Evolutionary conservation across 2,888 invertebrate genomes (phyloP).

Genomic region (Shargacucullia verbasci): DNA sequence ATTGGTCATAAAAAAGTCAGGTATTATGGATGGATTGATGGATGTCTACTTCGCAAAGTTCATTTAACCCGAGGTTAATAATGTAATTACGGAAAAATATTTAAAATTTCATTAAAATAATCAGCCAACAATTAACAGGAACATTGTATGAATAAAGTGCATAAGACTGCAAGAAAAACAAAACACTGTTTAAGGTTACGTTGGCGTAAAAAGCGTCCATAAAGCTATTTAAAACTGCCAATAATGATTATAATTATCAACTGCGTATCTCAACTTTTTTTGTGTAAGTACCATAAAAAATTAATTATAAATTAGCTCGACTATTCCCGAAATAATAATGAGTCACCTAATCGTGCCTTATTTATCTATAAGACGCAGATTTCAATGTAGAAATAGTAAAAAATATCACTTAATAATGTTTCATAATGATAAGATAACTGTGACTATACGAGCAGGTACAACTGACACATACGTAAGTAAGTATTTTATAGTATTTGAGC

Average conservation of each 20-base stretch:
- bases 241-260: not conserved
- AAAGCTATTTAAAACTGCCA: not conserved
- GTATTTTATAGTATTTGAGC: no score
- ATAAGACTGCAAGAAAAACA: not conserved
- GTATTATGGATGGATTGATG: no score
- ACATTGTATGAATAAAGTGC: not conserved
- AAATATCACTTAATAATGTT: no score
- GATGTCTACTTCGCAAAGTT: no score
- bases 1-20: no score
- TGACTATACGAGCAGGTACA: not conserved
- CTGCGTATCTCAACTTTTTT: constrained; percentile 19
- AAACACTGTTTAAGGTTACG: no score
- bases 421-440: not conserved
- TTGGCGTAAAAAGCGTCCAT: no score
- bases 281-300: constrained; percentile 20
- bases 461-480: no score
- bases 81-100: not conserved
- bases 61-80: no score
- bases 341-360: constrained; percentile 9
- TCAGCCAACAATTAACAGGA: constrained; percentile 15
- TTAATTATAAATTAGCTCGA: constrained; percentile 2
- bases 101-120: not conserved
- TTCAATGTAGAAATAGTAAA: no score
- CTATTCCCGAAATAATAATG: constrained; percentile 17
- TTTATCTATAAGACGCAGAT: no score